Base-by-base conservation (phyloP, 2,113 vertebrate species). In the Xenus cinereus region DNA sequence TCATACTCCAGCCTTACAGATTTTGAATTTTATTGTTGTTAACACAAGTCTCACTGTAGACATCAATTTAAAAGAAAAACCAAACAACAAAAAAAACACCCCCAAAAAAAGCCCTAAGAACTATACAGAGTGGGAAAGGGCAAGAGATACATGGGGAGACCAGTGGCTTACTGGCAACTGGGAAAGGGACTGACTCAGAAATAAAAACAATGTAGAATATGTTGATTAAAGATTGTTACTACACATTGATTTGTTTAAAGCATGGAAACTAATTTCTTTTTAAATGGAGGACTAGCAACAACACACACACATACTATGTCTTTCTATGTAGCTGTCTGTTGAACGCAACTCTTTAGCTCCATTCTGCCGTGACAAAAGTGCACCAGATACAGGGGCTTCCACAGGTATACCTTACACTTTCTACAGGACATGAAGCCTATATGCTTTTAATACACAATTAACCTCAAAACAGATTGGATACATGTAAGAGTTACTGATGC, bases 261-360 rank as follows among this genome's bases (percentile, higher is more conserved):
- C 30, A 45, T 12, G 22, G 43, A 46, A 78, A 75, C 9, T 8
- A 24, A 43, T 78, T 82, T 67, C 13, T 30, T 79, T 62, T 17
- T 48, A 62, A 89, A 77, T 27, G 39, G 8, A 75, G 26, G 45
- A 35, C 33, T 33, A 37, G 33, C 45, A 51, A 39, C 27, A 84
- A 26, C 43, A 48, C 26, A 10, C 7, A 2, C 10, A 8, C 28
- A n/a, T n/a, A 39, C 1, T 1, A 8, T 12, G 18, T 18, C 23
- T 32, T 62, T 53, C 14, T 32, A 3, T 14, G 27, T 1, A 48
- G 46, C 26, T 62, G 12, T 8, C 23, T 60, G 4, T 4, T 16
- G 30, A 80, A n/a, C 6, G 12, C 53, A 68, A 6, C 30, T 56
- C 43, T 41, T 54, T 0, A 56, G 28, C 12, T 82, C n/a, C 56